phyloP scores from a whole-genome alignment of 2,113 vertebrate genomes.

The Sminthopsis crassicaudata region DNA sequence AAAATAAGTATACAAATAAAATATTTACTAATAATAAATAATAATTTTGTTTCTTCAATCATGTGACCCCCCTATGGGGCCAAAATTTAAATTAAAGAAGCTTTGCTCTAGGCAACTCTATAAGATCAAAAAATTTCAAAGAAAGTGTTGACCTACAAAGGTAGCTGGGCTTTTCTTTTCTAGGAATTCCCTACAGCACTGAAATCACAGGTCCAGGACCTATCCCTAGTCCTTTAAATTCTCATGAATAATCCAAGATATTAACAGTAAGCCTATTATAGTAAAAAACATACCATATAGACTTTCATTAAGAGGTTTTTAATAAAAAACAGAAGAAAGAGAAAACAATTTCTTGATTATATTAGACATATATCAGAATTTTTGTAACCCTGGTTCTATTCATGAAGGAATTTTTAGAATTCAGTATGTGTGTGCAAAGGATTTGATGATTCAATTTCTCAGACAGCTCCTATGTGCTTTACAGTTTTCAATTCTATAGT shows the following conservation, averaged over 20 bases:
- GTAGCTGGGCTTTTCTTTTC: neutral
- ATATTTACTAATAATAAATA: too few species aligned
- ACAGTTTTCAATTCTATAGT: slow-evolving; percentile 37
- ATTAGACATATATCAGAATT: slow-evolving; percentile 12
- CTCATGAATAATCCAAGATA: slow-evolving; percentile 34
- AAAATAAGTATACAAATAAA: too few species aligned
- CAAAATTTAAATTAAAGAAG: too few species aligned
- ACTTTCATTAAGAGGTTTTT: neutral
- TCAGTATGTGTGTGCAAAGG: neutral
- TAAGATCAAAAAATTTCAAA: neutral
- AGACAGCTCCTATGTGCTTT: slow-evolving; percentile 2
- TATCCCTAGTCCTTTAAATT: slow-evolving; percentile 11
- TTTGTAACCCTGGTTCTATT: neutral
- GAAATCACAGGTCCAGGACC: neutral
- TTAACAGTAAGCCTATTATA: slow-evolving; percentile 10
- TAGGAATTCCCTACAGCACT: neutral
- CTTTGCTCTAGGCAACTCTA: neutral
- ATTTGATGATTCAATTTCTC: slow-evolving; percentile 32
- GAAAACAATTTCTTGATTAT: slow-evolving; percentile 23
- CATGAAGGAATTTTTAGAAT: slow-evolving; percentile 5
- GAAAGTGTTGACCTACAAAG: neutral
- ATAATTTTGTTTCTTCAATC: too few species aligned
- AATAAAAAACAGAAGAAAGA: slow-evolving; percentile 38
- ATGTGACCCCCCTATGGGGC: too few species aligned
- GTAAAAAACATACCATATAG: neutral